Evolutionary conservation across 2,113 vertebrate species (phyloP).

Genomic region (Cyprinus carpio): DNA sequence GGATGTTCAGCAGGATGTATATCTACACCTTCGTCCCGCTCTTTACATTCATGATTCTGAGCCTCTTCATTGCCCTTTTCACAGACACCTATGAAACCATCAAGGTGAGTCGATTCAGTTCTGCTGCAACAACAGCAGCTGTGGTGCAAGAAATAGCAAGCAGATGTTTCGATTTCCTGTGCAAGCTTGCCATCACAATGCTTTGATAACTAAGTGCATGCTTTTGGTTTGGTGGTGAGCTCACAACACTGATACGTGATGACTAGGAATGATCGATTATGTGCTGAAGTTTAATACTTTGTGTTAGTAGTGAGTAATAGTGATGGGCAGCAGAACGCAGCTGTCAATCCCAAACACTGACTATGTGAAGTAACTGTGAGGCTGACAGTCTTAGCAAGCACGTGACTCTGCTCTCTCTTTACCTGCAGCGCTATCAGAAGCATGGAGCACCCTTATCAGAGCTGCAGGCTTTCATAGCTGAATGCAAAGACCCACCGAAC

Average conservation of each 20-base stretch:
- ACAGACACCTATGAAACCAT: slow-evolving; percentile 94
- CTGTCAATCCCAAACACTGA: neutral
- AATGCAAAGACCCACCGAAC: slow-evolving; percentile 84
- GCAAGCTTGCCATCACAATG: neutral
- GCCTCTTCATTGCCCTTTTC: slow-evolving; percentile 93
- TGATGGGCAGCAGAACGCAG: neutral
- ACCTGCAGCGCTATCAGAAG: slow-evolving; percentile 83
- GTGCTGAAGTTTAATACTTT: neutral
- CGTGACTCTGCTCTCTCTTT: neutral
- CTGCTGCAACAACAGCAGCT: neutral
- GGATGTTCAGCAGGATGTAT: slow-evolving; percentile 92
- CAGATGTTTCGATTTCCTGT: neutral
- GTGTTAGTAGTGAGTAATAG: neutral
- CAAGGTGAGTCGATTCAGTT: slow-evolving; percentile 78
- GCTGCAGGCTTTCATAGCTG: slow-evolving; percentile 83
- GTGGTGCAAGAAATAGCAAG: neutral
- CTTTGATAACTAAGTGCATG: neutral
- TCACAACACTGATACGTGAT: neutral
- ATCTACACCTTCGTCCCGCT: slow-evolving; percentile 93
- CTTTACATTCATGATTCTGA: slow-evolving; percentile 96
- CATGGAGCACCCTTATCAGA: slow-evolving; percentile 82
- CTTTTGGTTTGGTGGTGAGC: neutral
- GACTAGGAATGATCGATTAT: too few relatives aligned
- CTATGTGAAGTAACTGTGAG: neutral
- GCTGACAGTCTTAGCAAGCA: neutral